Evolutionary conservation across 1,140 invertebrate species (phyloP).

Genomic region (Pseudachorutes palmiensis): DNA sequence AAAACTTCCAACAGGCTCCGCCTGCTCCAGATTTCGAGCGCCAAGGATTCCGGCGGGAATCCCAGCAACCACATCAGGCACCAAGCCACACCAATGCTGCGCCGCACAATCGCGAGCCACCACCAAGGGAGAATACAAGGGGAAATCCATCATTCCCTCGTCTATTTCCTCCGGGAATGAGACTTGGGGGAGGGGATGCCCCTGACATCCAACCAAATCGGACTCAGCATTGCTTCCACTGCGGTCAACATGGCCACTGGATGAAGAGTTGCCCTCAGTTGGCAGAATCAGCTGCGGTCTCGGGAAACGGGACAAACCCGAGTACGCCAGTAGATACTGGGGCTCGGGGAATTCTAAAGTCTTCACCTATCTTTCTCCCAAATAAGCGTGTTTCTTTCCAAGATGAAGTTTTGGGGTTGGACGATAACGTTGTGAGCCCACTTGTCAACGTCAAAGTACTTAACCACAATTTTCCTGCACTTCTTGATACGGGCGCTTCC

Average conservation of each 20-base stretch:
- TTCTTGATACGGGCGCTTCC: conserved; percentile 25
- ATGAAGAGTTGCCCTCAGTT: background rate
- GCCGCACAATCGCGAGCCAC: too few relatives aligned
- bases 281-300: background rate
- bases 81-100: too few relatives aligned
- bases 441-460: conserved; percentile 16
- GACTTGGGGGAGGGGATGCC: background rate
- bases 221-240: background rate
- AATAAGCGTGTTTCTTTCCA: too few relatives aligned
- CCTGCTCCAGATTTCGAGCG: too few relatives aligned
- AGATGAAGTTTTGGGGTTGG: too few relatives aligned
- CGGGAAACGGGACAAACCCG: background rate
- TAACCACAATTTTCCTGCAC: conserved; percentile 11
- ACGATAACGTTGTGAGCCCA: too few relatives aligned
- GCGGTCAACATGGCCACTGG: background rate
- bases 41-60: too few relatives aligned
- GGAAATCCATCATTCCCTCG: background rate
- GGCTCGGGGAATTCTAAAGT: background rate
- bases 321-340: background rate
- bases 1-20: too few relatives aligned
- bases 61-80: too few relatives aligned
- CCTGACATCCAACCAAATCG: background rate
- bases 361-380: too few relatives aligned
- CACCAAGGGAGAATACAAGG: too few relatives aligned
- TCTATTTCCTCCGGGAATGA: background rate